Conservation (phyloP, 2,888 invertebrate species). For the Cephus spinipes region DNA sequence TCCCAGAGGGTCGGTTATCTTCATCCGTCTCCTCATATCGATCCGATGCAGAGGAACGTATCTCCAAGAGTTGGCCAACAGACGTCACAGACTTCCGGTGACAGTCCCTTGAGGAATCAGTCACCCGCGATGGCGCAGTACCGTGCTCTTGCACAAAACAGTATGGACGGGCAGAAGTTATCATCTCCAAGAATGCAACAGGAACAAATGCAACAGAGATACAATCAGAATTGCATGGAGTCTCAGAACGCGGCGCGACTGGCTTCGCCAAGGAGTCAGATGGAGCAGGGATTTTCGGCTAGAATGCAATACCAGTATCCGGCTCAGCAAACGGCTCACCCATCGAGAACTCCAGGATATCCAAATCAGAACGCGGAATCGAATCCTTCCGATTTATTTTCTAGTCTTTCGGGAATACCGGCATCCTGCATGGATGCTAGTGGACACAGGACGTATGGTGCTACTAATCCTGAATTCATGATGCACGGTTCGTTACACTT, state of each 20-base stretch:
- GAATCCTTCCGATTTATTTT: constrained; percentile 25
- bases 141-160: constrained; percentile 35
- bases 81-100: constrained; percentile 24
- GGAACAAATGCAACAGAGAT: constrained; percentile 47
- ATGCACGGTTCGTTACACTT: constrained; percentile 23
- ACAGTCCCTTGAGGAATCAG: constrained; percentile 36
- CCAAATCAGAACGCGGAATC: constrained; percentile 20
- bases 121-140: constrained; percentile 40
- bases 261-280: constrained; percentile 36
- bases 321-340: constrained; percentile 34
- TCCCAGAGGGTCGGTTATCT: constrained; percentile 46
- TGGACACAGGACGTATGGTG: constrained; percentile 25
- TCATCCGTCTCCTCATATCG: constrained; percentile 41
- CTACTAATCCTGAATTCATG: constrained; percentile 26
- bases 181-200: constrained; percentile 34
- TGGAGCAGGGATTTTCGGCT: constrained; percentile 34
- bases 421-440: constrained; percentile 25
- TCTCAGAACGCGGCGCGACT: constrained; percentile 33
- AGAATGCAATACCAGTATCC: constrained; percentile 40
- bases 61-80: constrained; percentile 39
- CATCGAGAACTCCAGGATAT: constrained; percentile 30
- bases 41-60: constrained; percentile 42
- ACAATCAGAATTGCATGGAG: constrained; percentile 45
- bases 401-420: constrained; percentile 22
- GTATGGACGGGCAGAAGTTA: constrained; percentile 35